Base-by-base conservation (phyloP, 2,113 vertebrate genomes). In the Saccopteryx leptura region DNA sequence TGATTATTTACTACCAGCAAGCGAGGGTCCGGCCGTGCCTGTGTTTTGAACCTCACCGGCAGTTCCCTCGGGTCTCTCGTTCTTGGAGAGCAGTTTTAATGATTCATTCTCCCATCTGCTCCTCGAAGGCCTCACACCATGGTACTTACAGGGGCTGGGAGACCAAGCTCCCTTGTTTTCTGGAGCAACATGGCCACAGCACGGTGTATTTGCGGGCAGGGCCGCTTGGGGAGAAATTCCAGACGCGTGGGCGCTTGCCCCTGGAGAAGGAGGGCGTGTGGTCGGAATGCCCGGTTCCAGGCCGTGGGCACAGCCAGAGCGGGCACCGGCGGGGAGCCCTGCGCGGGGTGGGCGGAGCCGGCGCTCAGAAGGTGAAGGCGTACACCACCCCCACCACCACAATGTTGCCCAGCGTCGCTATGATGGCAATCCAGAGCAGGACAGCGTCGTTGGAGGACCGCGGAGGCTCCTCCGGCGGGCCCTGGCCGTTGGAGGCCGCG, bases 301-400 rank as follows among this genome's bases (percentile, higher is more conserved):
- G 39, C 10, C 19, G 5, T 0, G 21, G 66, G 52, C 1, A 1
- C 2, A 13, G 81, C 61, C 68, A 5, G 12, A 24, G 19, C 60
- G n/a, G 3, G 52, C 19, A 18, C 66, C 58, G 1, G 3, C 28
- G 0, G 66, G 0, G 9, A 9, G 79, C 39, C 14, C 48, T 0
- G 23, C 1, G 0, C 5, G 4, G 31, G 21, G 24, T 2, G 14
- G 75, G 90, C 81, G 85, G 48, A n/a, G 56, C 81, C 71, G 74
- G 17, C 88, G 92, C 98, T 99, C 99, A 99, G 98, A 99, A 99
- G 52, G 99, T 99, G 98, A 99, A 99, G 95, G 99, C 99, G 3
- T 99, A 99, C 93, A 99, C 99, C 26, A 99, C 98, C 39, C 99
- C 99, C 17, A 99, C 99, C 96, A 99, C 99, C 97, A 99, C 99